These are phyloP conservation scores for Darwinula stevensoni DNA, from an alignment of 2,888 invertebrate genomes.

Conservation along the genomic window DNA sequence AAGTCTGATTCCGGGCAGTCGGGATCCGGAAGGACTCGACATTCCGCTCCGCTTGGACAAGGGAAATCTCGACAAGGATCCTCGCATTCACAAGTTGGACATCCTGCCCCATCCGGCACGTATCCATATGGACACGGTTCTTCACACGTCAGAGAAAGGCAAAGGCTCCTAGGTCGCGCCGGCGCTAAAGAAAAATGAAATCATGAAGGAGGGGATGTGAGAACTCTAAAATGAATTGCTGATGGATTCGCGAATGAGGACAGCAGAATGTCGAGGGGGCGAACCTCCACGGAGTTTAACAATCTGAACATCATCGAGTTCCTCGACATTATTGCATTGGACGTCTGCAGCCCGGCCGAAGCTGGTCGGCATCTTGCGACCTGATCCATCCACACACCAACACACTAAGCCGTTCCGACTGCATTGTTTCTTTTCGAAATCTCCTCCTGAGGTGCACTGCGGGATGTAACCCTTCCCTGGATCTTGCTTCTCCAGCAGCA, in stretches of 20 bases:
- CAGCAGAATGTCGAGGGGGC: no score
- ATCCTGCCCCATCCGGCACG: slow-evolving; percentile 33
- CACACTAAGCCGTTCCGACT: slow-evolving; percentile 57
- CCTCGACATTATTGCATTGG: slow-evolving; percentile 23
- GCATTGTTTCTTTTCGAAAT: slow-evolving; percentile 41
- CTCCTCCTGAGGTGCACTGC: slow-evolving; percentile 34
- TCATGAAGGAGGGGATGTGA: slow-evolving; percentile 6
- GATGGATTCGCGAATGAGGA: no score
- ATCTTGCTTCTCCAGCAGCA: slow-evolving; percentile 41
- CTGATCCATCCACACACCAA: slow-evolving; percentile 53
- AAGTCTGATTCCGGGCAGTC: no score
- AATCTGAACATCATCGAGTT: no score
- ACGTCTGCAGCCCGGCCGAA: slow-evolving; percentile 45
- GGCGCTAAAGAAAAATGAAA: neutral
- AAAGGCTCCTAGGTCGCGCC: slow-evolving; percentile 17
- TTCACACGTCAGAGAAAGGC: slow-evolving; percentile 41
- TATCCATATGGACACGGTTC: slow-evolving; percentile 61
- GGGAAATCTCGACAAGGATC: slow-evolving; percentile 45
- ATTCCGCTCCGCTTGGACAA: slow-evolving; percentile 24
- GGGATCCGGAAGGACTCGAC: no score
- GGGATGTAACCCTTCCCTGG: slow-evolving; percentile 57
- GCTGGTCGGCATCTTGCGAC: slow-evolving; percentile 41
- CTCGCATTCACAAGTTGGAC: slow-evolving; percentile 55
- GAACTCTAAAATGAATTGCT: slow-evolving; percentile 1
- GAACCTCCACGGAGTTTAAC: no score